Conservation (phyloP, 2,888 invertebrate species). For the Himalopsyche japonica region DNA sequence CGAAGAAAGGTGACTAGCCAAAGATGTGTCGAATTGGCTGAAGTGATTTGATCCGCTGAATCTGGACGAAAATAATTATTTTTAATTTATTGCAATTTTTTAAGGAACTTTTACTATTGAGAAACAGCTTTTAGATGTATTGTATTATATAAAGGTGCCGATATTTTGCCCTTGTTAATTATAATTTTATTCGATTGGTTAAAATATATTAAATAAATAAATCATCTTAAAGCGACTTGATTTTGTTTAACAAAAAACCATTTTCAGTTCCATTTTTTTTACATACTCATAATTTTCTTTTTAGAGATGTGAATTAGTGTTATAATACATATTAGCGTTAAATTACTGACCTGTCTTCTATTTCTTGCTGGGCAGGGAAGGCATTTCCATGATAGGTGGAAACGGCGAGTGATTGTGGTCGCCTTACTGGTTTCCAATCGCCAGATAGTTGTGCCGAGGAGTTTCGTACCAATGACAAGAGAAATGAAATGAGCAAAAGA, state of each 20-base stretch:
- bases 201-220: too few relatives aligned
- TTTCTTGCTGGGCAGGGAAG: constrained; percentile 46
- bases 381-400: constrained; percentile 46
- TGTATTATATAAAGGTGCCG: too few relatives aligned
- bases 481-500: background rate
- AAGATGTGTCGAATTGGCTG: background rate
- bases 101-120: background rate
- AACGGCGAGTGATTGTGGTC: constrained; percentile 49
- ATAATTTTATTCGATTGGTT: too few relatives aligned
- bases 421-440: constrained; percentile 60
- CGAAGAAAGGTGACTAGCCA: background rate
- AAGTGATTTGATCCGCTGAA: background rate
- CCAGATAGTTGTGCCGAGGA: constrained; percentile 48
- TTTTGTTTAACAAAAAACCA: too few relatives aligned
- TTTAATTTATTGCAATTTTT: too few relatives aligned
- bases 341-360: constrained; percentile 47
- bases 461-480: constrained; percentile 43
- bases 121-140: too few relatives aligned
- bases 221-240: too few relatives aligned
- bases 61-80: background rate
- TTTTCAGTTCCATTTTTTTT: too few relatives aligned
- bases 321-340: background rate
- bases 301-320: too few relatives aligned
- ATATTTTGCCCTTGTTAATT: too few relatives aligned
- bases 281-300: too few relatives aligned